These are phyloP conservation scores for Sminthurinus aureus DNA, from an alignment of 2,888 invertebrate species.

Conservation along the genomic window DNA sequence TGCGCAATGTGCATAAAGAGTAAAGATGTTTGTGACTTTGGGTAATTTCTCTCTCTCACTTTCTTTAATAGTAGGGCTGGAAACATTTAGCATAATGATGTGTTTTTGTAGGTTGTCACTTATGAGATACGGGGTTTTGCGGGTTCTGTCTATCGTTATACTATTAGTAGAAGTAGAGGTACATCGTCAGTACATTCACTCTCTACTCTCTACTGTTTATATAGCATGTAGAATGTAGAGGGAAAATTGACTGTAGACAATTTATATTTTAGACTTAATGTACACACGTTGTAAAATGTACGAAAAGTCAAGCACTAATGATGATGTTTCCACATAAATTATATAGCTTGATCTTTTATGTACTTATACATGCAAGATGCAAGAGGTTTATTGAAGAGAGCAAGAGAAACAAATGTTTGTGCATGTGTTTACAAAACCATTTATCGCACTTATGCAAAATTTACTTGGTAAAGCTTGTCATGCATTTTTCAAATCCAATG, in stretches of 20 bases:
- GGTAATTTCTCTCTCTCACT: background rate
- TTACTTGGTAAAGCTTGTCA: too few species aligned
- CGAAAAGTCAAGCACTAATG: background rate
- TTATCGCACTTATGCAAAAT: too few species aligned
- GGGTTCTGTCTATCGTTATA: background rate
- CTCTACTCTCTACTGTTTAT: too few species aligned
- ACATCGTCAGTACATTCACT: background rate
- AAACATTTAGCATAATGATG: background rate
- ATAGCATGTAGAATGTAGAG: background rate
- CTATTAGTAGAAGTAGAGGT: background rate
- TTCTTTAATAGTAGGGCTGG: background rate
- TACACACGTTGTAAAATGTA: background rate
- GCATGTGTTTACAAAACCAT: background rate
- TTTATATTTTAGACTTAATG: background rate
- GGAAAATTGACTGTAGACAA: background rate
- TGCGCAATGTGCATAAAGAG: background rate
- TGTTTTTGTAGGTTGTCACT: background rate
- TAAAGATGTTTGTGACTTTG: background rate
- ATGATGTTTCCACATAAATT: conserved; percentile 1
- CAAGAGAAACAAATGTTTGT: background rate
- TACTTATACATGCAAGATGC: background rate
- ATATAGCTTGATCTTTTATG: background rate
- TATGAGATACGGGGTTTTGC: background rate
- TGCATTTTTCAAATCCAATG: too few species aligned
- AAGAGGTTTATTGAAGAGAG: background rate